Percentiles rank a stretch among this genome's conserved stretches.
Conservation (phyloP, 2,888 invertebrate genomes). For the Meloe dianella region DNA sequence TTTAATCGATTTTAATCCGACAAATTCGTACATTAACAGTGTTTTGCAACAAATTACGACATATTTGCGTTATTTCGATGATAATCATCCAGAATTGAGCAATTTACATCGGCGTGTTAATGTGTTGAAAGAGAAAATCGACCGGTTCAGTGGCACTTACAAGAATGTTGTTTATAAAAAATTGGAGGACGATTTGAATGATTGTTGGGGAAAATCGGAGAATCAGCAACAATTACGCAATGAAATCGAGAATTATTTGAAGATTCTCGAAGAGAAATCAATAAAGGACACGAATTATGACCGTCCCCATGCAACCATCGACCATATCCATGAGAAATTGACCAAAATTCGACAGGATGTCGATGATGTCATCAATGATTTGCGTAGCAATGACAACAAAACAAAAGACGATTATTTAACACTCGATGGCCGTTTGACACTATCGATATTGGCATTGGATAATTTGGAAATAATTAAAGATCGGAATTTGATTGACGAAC, state of each 20-base stretch:
- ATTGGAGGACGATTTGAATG: constrained; percentile 43
- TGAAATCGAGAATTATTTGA: constrained; percentile 41
- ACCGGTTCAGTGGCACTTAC: constrained; percentile 42
- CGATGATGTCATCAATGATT: constrained; percentile 39
- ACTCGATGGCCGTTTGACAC: constrained; percentile 24
- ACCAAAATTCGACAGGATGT: constrained; percentile 38
- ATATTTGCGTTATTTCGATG: constrained; percentile 31
- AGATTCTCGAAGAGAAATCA: constrained; percentile 44
- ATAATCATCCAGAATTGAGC: constrained; percentile 20
- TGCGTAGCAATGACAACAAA: constrained; percentile 32
- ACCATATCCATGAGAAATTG: constrained; percentile 12
- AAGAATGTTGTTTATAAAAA: constrained; percentile 44
- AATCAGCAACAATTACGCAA: constrained; percentile 35
- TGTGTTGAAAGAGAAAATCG: constrained; percentile 41
- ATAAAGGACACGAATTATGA: constrained; percentile 36
- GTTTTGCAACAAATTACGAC: constrained; percentile 33
- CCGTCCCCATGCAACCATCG: background rate
- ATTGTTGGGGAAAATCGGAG: constrained; percentile 30
- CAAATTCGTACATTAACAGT: constrained; percentile 16
- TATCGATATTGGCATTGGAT: constrained; percentile 20
- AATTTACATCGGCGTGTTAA: constrained; percentile 26
- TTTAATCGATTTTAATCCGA: constrained; percentile 13
- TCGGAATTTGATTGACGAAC: constrained; percentile 11
- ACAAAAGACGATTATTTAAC: constrained; percentile 30
- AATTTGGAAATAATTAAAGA: constrained; percentile 25